phyloP scores from a whole-genome alignment of 2,888 invertebrate genomes.

The Polylopha cassiicola region DNA sequence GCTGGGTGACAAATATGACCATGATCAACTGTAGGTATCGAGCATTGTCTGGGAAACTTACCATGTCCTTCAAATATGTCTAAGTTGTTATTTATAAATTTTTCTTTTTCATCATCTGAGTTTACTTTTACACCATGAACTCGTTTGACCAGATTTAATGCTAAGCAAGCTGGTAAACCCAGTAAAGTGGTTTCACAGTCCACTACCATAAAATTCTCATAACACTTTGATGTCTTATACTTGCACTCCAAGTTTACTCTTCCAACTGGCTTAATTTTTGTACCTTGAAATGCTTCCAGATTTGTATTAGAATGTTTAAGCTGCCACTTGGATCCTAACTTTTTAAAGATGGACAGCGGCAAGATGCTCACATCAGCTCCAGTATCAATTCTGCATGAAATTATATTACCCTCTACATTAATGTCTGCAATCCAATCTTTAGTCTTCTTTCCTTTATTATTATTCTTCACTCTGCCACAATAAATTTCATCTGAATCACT shows the following conservation, averaged over 20 bases:
- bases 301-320: constrained; percentile 1
- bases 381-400: constrained; percentile 22
- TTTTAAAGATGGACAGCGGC: constrained; percentile 6
- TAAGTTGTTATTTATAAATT: constrained; percentile 1
- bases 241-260: constrained; percentile 9
- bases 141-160: constrained; percentile 8
- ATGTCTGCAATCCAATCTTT: background rate
- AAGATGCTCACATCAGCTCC: constrained; percentile 24
- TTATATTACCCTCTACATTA: constrained; percentile 11
- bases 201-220: constrained; percentile 22
- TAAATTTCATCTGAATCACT: constrained; percentile 1
- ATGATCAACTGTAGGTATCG: constrained; percentile 4
- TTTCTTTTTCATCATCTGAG: background rate
- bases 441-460: background rate
- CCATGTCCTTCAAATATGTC: constrained; percentile 2
- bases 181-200: constrained; percentile 18
- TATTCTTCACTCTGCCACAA: background rate
- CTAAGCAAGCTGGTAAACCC: constrained; percentile 19
- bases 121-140: background rate
- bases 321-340: background rate
- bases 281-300: background rate
- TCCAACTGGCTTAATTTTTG: background rate
- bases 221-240: constrained; percentile 16
- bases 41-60: constrained; percentile 2
- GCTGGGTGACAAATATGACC: constrained; percentile 6